These are phyloP conservation scores for Cephus nigrinus DNA, from an alignment of 2,888 invertebrate genomes.

Conservation along the genomic window DNA sequence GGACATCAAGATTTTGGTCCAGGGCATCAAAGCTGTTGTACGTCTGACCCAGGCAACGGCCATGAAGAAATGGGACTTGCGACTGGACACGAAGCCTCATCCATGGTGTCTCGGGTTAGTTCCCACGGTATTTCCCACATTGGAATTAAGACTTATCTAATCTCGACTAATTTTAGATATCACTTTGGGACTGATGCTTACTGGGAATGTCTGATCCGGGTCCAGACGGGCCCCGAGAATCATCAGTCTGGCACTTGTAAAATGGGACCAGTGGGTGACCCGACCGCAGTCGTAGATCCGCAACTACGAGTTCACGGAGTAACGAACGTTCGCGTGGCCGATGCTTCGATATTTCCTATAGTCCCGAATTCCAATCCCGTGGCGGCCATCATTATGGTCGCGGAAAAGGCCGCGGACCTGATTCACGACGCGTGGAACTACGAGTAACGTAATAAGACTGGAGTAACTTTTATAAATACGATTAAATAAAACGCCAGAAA, in stretches of 20 bases:
- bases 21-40: slow-evolving; percentile 72
- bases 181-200: slow-evolving; percentile 72
- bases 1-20: slow-evolving; percentile 72
- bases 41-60: slow-evolving; percentile 70
- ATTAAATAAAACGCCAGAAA: neutral
- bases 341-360: slow-evolving; percentile 77
- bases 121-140: neutral
- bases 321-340: slow-evolving; percentile 73
- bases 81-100: slow-evolving; percentile 69
- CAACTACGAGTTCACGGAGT: slow-evolving; percentile 74
- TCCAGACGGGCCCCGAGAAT: slow-evolving; percentile 73
- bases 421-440: slow-evolving; percentile 69
- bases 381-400: slow-evolving; percentile 78
- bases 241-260: slow-evolving; percentile 75
- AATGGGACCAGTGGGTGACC: slow-evolving; percentile 69
- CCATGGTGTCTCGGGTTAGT: slow-evolving; percentile 69
- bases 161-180: slow-evolving; percentile 50
- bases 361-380: slow-evolving; percentile 76
- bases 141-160: neutral
- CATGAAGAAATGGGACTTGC: slow-evolving; percentile 73
- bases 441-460: neutral
- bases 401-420: slow-evolving; percentile 77
- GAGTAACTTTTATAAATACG: neutral
- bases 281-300: slow-evolving; percentile 70
- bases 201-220: slow-evolving; percentile 75